phyloP scores from a whole-genome alignment of 35 echinoderm and acorn worm genomes.

The Holothuria glaberrima region DNA sequence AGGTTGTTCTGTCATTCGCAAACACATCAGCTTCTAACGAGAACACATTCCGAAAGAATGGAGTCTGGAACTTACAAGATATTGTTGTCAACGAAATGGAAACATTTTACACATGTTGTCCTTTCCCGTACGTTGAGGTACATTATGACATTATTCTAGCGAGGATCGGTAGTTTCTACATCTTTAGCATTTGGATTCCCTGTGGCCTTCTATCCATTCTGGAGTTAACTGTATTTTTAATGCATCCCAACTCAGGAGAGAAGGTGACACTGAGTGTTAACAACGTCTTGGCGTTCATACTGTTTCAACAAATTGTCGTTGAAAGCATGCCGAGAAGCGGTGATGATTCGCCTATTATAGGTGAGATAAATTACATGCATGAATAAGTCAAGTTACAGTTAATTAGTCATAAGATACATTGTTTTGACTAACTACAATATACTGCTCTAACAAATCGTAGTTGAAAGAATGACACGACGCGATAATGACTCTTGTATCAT shows the following conservation, averaged over 20 bases:
- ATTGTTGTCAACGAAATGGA: not conserved
- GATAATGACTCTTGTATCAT: too few species aligned
- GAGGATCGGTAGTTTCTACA: conserved; percentile 33
- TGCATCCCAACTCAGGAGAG: conserved; percentile 54
- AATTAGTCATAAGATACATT: too few species aligned
- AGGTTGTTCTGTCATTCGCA: conserved; percentile 1
- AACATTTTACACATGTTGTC: not conserved
- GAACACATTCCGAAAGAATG: conserved; percentile 13
- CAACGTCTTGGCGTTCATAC: conserved; percentile 54
- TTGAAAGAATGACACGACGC: too few species aligned
- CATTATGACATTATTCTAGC: not conserved
- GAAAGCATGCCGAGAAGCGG: conserved; percentile 49
- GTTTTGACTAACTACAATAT: too few species aligned
- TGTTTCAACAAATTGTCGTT: conserved; percentile 52
- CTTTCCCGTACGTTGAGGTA: conserved; percentile 20
- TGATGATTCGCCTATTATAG: conserved; percentile 48
- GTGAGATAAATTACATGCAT: not conserved
- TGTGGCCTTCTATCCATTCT: conserved; percentile 34
- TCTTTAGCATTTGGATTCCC: conserved; percentile 41
- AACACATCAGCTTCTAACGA: conserved; percentile 15
- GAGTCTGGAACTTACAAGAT: conserved; percentile 40
- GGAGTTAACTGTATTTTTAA: conserved; percentile 35
- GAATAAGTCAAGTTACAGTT: too few species aligned
- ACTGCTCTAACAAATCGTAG: too few species aligned
- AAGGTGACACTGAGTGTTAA: conserved; percentile 46